Conservation (phyloP, 1,140 invertebrate species). For the Lasioglossum baleicum region DNA sequence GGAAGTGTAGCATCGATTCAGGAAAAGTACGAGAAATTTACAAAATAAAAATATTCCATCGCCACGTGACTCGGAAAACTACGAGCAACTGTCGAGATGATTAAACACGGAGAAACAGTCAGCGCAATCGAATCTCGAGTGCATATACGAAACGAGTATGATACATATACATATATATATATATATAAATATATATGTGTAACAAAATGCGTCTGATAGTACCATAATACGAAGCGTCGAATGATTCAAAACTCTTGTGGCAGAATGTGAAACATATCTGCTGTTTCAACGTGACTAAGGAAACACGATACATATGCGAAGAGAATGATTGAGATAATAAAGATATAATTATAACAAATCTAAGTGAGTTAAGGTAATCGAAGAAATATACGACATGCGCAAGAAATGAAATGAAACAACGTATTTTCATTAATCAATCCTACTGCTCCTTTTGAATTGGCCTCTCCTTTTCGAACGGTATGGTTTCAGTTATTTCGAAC, state of each 20-base stretch:
- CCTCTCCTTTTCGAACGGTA: not conserved
- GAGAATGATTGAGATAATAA: slow-evolving; percentile 71
- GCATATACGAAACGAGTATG: slow-evolving; percentile 41
- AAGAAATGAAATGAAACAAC: slow-evolving; percentile 41
- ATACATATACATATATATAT: slow-evolving; percentile 17
- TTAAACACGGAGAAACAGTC: slow-evolving; percentile 32
- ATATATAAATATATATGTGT: slow-evolving; percentile 13
- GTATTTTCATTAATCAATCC: slow-evolving; percentile 37
- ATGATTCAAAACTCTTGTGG: slow-evolving; percentile 49
- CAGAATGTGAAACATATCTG: slow-evolving; percentile 58
- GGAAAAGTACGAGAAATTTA: not conserved
- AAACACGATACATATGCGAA: slow-evolving; percentile 60
- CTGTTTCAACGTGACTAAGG: slow-evolving; percentile 49
- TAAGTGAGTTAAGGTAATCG: slow-evolving; percentile 76
- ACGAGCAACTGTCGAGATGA: slow-evolving; percentile 57
- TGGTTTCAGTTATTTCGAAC: no score
- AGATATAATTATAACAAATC: slow-evolving; percentile 78
- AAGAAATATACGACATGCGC: slow-evolving; percentile 76
- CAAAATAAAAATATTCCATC: slow-evolving; percentile 3
- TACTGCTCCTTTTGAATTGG: not conserved
- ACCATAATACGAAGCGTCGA: slow-evolving; percentile 49
- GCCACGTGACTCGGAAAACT: slow-evolving; percentile 41
- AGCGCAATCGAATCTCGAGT: slow-evolving; percentile 37
- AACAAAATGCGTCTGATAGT: slow-evolving; percentile 50
- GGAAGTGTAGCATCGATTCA: not conserved